These are phyloP conservation scores for Ectemnius lituratus DNA, from an alignment of 2,888 invertebrate genomes.

Conservation along the genomic window DNA sequence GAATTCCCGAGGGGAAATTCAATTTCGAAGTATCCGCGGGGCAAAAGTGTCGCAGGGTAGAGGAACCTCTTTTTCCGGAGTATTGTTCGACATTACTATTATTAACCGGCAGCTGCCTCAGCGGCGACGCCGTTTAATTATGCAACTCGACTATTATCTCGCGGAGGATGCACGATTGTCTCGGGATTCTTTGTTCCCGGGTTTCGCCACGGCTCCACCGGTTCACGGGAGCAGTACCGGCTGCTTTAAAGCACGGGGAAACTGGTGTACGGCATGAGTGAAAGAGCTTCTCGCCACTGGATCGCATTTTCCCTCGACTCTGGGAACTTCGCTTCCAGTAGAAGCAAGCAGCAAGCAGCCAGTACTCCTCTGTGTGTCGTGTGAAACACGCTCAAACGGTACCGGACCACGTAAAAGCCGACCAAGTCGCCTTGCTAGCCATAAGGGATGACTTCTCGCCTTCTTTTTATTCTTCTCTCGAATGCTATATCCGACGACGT, in stretches of 20 bases:
- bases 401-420: constrained; percentile 9
- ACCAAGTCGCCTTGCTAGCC: background rate
- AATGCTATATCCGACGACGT: constrained; percentile 4
- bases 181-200: constrained; percentile 26
- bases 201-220: background rate
- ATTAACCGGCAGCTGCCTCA: background rate
- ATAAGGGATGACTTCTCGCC: constrained; percentile 9
- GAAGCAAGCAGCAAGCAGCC: background rate
- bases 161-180: constrained; percentile 3
- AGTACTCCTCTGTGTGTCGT: background rate
- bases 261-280: constrained; percentile 15
- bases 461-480: background rate
- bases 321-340: background rate
- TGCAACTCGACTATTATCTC: constrained; percentile 29
- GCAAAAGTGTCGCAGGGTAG: background rate
- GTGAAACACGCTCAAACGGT: constrained; percentile 13
- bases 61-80: background rate
- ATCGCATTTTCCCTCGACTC: constrained; percentile 18
- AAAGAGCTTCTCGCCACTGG: constrained; percentile 18
- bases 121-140: constrained; percentile 4
- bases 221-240: constrained; percentile 11
- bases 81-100: constrained; percentile 10
- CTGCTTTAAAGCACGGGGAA: constrained; percentile 8
- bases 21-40: background rate
- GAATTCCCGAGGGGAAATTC: background rate